Evolutionary conservation across 2,797 vertebrate species (phyloP).

Genomic region (Acomys russatus): DNA sequence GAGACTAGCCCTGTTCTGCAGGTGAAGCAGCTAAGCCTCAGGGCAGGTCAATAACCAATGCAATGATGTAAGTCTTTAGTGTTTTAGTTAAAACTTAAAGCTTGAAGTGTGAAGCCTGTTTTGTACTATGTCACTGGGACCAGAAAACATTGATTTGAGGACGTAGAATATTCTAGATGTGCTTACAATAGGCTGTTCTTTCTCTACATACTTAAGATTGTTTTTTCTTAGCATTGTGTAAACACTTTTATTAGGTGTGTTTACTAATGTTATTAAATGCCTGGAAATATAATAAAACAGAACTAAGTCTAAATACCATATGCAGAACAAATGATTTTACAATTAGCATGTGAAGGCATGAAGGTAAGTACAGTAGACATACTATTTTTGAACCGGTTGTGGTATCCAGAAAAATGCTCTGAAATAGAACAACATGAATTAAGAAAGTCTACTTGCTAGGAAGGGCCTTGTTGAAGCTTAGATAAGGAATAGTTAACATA

Average conservation of each 20-base stretch:
- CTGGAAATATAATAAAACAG: not conserved
- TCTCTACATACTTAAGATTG: not conserved
- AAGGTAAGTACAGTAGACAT: not conserved
- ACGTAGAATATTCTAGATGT: not conserved
- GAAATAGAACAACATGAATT: slow-evolving; percentile 15
- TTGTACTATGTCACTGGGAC: not conserved
- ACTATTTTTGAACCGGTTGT: slow-evolving; percentile 29
- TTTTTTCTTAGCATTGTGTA: slow-evolving; percentile 27
- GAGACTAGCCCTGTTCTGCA: not conserved
- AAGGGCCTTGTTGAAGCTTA: slow-evolving; percentile 27
- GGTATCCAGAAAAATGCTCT: slow-evolving; percentile 15
- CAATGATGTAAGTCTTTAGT: not conserved
- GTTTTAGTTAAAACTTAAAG: not conserved
- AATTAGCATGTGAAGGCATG: not conserved
- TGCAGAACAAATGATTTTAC: slow-evolving; percentile 35
- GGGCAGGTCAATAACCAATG: not conserved
- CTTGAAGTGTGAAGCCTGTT: not conserved
- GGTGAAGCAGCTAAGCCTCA: not conserved
- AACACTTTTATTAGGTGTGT: not conserved
- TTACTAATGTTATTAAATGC: slow-evolving; percentile 38
- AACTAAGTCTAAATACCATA: not conserved
- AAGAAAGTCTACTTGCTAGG: slow-evolving; percentile 2
- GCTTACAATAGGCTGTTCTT: not conserved
- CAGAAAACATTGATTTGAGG: slow-evolving; percentile 39
- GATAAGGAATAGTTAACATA: slow-evolving; percentile 63